Percentiles rank a stretch among this genome's conserved stretches.
Evolutionary conservation across 2,888 invertebrate species (phyloP).

Genomic region (Luperina testacea): DNA sequence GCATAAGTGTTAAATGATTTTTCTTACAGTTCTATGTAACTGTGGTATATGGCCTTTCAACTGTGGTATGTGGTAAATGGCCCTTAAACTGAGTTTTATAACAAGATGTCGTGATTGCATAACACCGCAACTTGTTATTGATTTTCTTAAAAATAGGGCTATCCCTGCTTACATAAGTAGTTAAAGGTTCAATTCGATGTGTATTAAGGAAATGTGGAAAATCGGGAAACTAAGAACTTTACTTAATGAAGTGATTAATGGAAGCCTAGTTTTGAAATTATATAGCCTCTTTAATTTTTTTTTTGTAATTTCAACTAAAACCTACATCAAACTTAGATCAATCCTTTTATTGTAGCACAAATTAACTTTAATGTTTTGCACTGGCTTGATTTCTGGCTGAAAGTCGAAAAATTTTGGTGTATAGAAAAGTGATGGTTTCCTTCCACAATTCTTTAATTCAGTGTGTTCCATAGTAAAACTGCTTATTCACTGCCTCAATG

Average conservation of each 20-base stretch:
- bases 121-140: slow-evolving; percentile 69
- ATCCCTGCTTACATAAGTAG: slow-evolving; percentile 59
- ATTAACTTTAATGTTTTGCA: neutral
- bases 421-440: neutral
- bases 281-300: neutral
- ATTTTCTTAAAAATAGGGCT: slow-evolving; percentile 60
- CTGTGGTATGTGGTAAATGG: neutral
- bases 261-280: neutral
- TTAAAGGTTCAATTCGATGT: slow-evolving; percentile 65
- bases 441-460: slow-evolving; percentile 43
- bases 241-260: neutral
- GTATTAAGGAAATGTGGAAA: slow-evolving; percentile 57
- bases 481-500: slow-evolving; percentile 23
- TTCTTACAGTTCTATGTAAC: neutral
- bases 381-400: neutral
- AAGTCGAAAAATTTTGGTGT: neutral
- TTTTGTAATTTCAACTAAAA: neutral
- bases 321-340: neutral
- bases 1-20: neutral
- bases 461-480: slow-evolving; percentile 13
- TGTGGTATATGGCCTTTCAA: slow-evolving; percentile 6
- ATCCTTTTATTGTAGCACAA: neutral
- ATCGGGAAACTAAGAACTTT: neutral
- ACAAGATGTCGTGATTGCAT: slow-evolving; percentile 72
- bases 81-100: slow-evolving; percentile 12